Base-by-base conservation (phyloP, 2,797 vertebrate species). In the Acrocephalus scirpaceus region DNA sequence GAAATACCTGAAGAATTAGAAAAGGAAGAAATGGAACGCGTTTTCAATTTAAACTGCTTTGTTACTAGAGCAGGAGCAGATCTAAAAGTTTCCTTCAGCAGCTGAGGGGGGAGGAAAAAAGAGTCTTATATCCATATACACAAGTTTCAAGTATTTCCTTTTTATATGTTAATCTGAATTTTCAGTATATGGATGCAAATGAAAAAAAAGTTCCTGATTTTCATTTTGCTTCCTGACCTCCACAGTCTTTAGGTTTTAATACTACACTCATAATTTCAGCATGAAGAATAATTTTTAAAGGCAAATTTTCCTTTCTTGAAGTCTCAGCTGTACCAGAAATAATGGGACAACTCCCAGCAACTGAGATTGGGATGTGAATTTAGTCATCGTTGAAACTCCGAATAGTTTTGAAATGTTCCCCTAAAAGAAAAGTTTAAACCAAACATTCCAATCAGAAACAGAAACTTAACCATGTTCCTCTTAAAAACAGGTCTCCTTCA, bases 1-100 rank as follows among this genome's bases (percentile, higher is more conserved):
- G 92, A 97, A 97, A 96, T 94, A 98, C 93, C 96, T 93, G 76
- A 93, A 92, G 78, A 93, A 91, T 74, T 87, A 15, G 27, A 87
- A 51, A 36, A 14, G 26, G 30, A 64, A 83, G 58, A 83, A 85
- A 84, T 47, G 9, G 71, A 82, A 93, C 48, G 36, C 30, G 2
- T 95, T 95, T 96, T 94, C 74, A 60, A 56, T 94, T 92, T 92
- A 45, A 86, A 45, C 64, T 56, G 54, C 64, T 94, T 95, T 95
- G 53, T 93, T 91, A 72, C 45, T 19, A 42, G 47, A 85, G 64
- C 26, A 51, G 83, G 50, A 95, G 47, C 13, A 30, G 80, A 86
- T 91, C 74, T 88, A n/a, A 92, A 95, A 91, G 30, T 94, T 92
- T 89, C 76, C 62, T 62, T 69, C 32, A 30, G 69, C 50, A 54